Conservation (phyloP, 2,888 invertebrate species). For the Branchipolynoe longqiensis region DNA sequence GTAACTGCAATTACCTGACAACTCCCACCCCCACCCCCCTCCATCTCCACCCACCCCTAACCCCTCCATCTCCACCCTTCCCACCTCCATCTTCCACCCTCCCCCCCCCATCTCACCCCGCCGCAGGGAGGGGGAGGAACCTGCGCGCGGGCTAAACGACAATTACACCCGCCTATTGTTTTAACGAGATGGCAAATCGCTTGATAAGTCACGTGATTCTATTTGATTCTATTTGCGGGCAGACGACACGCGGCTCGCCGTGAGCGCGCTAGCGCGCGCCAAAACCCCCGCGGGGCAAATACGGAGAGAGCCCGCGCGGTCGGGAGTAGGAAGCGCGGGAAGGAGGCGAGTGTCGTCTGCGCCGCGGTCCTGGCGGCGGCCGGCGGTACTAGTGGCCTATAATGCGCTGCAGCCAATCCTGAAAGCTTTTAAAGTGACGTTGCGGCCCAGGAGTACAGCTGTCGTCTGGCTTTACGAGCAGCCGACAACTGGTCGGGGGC, state of each 20-base stretch:
- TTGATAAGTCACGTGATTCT: slow-evolving; percentile 54
- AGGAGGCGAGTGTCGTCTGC: background rate
- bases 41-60: too few relatives aligned
- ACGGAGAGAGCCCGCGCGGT: background rate
- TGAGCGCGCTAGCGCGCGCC: too few relatives aligned
- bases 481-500: slow-evolving; percentile 20
- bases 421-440: slow-evolving; percentile 55
- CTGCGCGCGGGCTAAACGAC: slow-evolving; percentile 39
- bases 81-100: too few relatives aligned
- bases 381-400: slow-evolving; percentile 30
- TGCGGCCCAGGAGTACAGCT: slow-evolving; percentile 39
- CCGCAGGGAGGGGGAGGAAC: too few relatives aligned
- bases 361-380: slow-evolving; percentile 17
- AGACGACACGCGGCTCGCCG: background rate
- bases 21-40: too few relatives aligned
- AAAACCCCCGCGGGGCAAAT: slow-evolving; percentile 23
- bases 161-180: slow-evolving; percentile 51
- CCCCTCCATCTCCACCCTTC: too few relatives aligned
- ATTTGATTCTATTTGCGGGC: slow-evolving; percentile 51
- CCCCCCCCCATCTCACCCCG: too few relatives aligned
- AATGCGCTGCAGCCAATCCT: slow-evolving; percentile 42
- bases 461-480: slow-evolving; percentile 26
- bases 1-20: slow-evolving; percentile 52
- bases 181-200: slow-evolving; percentile 52
- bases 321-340: background rate